Evolutionary conservation across 2,888 invertebrate genomes (phyloP), one percentile per base, ranked within the genome.

Genomic region (Leptinotarsa rubiginosa): DNA sequence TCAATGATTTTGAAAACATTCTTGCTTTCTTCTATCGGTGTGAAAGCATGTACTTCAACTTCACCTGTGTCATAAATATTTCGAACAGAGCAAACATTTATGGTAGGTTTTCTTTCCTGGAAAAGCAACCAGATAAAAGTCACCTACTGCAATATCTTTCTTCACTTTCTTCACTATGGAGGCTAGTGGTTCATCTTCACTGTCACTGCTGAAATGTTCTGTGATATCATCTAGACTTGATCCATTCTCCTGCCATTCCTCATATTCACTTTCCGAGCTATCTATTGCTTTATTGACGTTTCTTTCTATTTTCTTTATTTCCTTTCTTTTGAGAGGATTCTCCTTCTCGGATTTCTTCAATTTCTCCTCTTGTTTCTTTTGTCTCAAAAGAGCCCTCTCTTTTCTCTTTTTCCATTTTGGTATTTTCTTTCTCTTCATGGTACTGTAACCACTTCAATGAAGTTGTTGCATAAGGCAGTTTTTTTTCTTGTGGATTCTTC

Each of bases 371-470:
- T 25, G 25, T 5, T 25, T 25, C 5, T 25, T 25, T 25, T 5
- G 5, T 25, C 5, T 25, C 5, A 25, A 25, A 25, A 25, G 25
- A 5, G 5, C 5, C 25, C 25, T 5, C 25, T 25, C 25, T 25
- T 22, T 3, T 22, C 50, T 67, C 47, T 67, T 67, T 67, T 50
- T 67, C 49, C n/a, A 18, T 69, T 75, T 72, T 65, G 10, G 15
- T 49, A 68, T 47, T 76, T 67, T 70, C 67, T 76, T 67, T 75
- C 62, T 76, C 76, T 76, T 76, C 73, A 69, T 74, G 76, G 69
- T 74, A 74, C 71, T 76, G 74, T 59, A 76, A 74, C 76, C 72
- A 76, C 59, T 74, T 76, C 54, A 69, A 65, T 68, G 74, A 76
- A 56, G 69, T 76, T 67, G 76, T 76, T 70, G 74, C 76, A 68